Evolutionary conservation across 2,888 invertebrate species (phyloP).

Genomic region (Drosophila percnosoma): DNA sequence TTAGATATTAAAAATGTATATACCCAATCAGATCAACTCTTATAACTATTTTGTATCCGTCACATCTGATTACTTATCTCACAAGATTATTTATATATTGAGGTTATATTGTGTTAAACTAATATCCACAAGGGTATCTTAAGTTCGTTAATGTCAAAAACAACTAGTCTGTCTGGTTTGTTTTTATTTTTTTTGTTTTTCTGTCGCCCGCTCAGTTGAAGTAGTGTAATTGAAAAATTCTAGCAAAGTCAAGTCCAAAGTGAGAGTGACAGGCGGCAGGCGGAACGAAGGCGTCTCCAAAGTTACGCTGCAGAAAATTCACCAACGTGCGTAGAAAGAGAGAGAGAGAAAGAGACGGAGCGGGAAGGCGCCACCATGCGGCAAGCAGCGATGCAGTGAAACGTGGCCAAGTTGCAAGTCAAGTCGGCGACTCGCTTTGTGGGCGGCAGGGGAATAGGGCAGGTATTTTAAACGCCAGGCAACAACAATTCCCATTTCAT

Average conservation of each 20-base stretch:
- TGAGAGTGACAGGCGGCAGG: constrained; percentile 76
- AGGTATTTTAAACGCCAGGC: constrained; percentile 35
- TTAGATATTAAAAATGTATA: not conserved
- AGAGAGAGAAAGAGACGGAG: not conserved
- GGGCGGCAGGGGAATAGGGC: not conserved
- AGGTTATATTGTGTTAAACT: not conserved
- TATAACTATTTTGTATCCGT: not conserved
- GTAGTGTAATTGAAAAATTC: constrained; percentile 81
- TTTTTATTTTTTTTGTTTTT: constrained; percentile 5
- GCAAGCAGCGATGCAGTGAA: constrained; percentile 56
- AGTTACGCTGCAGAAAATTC: constrained; percentile 79
- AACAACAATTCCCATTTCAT: constrained; percentile 81
- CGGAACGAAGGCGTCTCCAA: constrained; percentile 69
- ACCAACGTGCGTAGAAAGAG: constrained; percentile 50
- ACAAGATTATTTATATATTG: not conserved
- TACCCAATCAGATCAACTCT: not conserved
- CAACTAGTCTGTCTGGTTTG: constrained; percentile 5
- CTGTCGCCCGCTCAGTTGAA: constrained; percentile 57
- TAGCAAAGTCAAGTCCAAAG: constrained; percentile 81
- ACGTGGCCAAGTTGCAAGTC: constrained; percentile 60
- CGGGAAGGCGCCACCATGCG: constrained; percentile 14
- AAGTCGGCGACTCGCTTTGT: constrained; percentile 24
- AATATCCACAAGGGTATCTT: constrained; percentile 10
- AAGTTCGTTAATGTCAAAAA: not conserved
- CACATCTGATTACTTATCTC: not conserved